These are phyloP conservation scores for Cygnus buccinator DNA, from an alignment of 2,113 vertebrate species.

Conservation along the genomic window DNA sequence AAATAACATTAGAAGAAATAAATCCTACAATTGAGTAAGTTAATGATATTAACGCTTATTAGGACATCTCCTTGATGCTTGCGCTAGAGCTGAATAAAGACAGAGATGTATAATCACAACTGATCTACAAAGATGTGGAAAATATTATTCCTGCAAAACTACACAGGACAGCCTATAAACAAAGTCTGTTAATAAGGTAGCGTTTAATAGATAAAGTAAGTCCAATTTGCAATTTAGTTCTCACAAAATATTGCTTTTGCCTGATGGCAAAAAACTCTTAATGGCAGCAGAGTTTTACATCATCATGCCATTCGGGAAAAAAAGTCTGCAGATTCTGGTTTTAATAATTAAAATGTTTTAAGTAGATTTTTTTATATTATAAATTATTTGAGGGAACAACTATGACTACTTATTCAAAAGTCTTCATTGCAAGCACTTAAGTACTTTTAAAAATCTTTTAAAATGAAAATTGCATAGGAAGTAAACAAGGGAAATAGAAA, in stretches of 20 bases:
- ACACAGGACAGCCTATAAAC: background rate
- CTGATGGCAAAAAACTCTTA: background rate
- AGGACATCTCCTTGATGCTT: background rate
- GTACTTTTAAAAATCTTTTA: background rate
- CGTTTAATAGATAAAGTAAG: background rate
- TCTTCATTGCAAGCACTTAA: background rate
- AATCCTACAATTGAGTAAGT: background rate
- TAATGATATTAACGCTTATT: background rate
- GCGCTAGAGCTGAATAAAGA: background rate
- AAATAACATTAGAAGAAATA: background rate
- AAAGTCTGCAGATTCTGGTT: background rate
- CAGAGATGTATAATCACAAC: background rate
- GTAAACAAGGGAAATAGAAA: too few species aligned
- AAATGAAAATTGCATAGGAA: background rate
- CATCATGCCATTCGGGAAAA: background rate
- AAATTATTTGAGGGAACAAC: background rate
- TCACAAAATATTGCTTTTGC: background rate
- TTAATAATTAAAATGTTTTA: background rate
- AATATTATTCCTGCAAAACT: background rate
- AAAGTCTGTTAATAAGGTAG: background rate
- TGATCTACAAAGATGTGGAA: background rate
- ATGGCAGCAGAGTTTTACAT: background rate
- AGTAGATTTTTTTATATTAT: background rate
- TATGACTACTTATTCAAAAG: background rate
- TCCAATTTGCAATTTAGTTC: background rate